Conservation (phyloP, 2,888 invertebrate species). For the Azorinus chamasolen region DNA sequence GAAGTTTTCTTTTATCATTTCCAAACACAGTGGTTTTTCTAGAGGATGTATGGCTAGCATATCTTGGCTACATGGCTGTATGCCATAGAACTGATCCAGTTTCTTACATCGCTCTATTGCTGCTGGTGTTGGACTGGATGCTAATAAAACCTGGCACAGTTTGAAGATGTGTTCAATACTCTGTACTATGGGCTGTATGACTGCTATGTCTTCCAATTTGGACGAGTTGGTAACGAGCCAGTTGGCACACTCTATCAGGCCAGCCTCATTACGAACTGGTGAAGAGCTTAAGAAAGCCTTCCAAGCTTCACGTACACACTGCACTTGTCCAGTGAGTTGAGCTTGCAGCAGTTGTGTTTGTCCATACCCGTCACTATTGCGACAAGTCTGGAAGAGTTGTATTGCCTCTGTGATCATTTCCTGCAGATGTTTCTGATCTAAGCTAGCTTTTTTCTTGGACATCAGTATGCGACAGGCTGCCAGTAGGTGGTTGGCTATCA, state of each 20-base stretch:
- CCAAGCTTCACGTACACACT: constrained; percentile 55
- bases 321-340: constrained; percentile 33
- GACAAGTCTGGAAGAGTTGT: constrained; percentile 50
- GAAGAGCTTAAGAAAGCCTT: constrained; percentile 57
- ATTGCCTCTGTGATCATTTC: constrained; percentile 52
- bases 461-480: constrained; percentile 63
- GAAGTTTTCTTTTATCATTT: constrained; percentile 39
- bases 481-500: constrained; percentile 68
- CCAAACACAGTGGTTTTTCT: constrained; percentile 63
- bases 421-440: constrained; percentile 2
- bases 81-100: constrained; percentile 69
- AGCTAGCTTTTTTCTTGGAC: constrained; percentile 14
- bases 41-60: constrained; percentile 56
- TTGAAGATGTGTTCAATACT: constrained; percentile 64
- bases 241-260: constrained; percentile 67
- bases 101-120: constrained; percentile 48
- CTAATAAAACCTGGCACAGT: constrained; percentile 51
- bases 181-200: constrained; percentile 29
- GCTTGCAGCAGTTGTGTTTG: constrained; percentile 51
- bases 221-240: constrained; percentile 41
- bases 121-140: constrained; percentile 18
- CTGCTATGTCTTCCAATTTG: constrained; percentile 21
- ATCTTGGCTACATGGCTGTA: constrained; percentile 38
- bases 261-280: constrained; percentile 67
- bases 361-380: constrained; percentile 52